Evolutionary conservation across 1,140 invertebrate species (phyloP), one percentile per base, ranked within the genome.

Genomic region (Heterodera carotae): DNA sequence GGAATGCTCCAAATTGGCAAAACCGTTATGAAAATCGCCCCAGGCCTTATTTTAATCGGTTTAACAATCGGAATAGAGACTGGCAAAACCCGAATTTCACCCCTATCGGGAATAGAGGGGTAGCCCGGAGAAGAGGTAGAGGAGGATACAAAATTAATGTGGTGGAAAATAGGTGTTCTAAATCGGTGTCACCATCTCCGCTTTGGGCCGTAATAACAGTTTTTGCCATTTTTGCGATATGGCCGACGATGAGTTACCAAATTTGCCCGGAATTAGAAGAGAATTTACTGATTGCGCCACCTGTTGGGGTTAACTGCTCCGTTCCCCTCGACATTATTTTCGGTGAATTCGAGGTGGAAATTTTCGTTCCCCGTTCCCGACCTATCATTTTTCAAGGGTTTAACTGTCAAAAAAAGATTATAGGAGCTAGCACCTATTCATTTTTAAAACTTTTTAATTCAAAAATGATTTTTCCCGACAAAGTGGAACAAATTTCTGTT

Each of bases 371-470:
- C 8, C 62, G 33, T 1, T 12, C 27, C 8, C 62, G 62, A 2
- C 27, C 62, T 7, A 15, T 66, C 15, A 66, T 66, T 31, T 66
- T 66, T 66, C 27, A 34, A 7, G 62, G 62, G 62, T 66, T 66
- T 66, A 66, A 8, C 27, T 66, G 62, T 66, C 62, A 66, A 18
- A 66, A 18, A 18, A 29, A 31, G 2, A 66, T 66, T 18, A 31
- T 66, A 12, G 62, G 62, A 31, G 33, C 27, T 31, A 66, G 62
- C 18, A 34, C 62, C 15, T 66, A 31, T 18, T 31, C 27, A 8
- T 66, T 66, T 66, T 66, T 66, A 66, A n/a, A n/a, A n/a, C n/a
- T n/a, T n/a, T n/a, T n/a, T n/a, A n/a, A n/a, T n/a, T n/a, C n/a
- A n/a, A n/a, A 66, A 34, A 18, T 34, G 10, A 31, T 66, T 66